Percentiles rank a stretch among this genome's conserved stretches.
These are phyloP conservation scores for Meliscaeva auricollis DNA, from an alignment of 2,888 invertebrate species.

Conservation along the genomic window DNA sequence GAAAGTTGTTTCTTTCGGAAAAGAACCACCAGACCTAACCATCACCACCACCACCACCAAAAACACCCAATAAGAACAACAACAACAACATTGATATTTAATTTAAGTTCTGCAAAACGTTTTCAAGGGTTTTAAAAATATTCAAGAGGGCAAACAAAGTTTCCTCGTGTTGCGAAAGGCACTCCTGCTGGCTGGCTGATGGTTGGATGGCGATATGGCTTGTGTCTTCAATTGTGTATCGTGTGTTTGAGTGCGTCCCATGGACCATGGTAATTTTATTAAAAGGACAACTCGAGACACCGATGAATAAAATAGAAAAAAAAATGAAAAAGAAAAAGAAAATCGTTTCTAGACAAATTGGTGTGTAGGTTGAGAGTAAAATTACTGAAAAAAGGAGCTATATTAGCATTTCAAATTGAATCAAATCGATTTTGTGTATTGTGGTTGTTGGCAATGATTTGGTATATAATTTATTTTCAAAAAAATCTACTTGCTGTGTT, in stretches of 20 bases:
- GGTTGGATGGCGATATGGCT: neutral
- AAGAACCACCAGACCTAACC: neutral
- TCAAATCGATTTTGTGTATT: conserved; percentile 33
- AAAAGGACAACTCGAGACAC: conserved; percentile 45
- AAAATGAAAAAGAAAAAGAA: neutral
- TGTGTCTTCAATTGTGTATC: neutral
- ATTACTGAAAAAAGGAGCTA: conserved; percentile 16
- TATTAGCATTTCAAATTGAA: conserved; percentile 49
- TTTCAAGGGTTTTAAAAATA: conserved; percentile 38
- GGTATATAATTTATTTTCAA: conserved; percentile 8
- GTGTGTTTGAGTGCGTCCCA: conserved; percentile 29
- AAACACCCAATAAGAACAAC: neutral
- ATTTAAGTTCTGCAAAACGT: conserved; percentile 44
- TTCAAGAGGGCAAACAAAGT: conserved; percentile 27
- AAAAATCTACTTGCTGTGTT: neutral
- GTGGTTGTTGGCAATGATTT: conserved; percentile 32
- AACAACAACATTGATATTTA: conserved; percentile 29
- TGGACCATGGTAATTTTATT: conserved; percentile 54
- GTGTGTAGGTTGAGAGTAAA: conserved; percentile 1
- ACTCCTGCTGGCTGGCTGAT: neutral
- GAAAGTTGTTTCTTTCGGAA: neutral
- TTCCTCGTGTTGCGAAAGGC: conserved; percentile 19
- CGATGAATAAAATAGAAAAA: conserved; percentile 4
- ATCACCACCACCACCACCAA: neutral
- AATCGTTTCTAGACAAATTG: neutral